Conservation (phyloP, 2,888 invertebrate species). For the Rhagonycha fulva region DNA sequence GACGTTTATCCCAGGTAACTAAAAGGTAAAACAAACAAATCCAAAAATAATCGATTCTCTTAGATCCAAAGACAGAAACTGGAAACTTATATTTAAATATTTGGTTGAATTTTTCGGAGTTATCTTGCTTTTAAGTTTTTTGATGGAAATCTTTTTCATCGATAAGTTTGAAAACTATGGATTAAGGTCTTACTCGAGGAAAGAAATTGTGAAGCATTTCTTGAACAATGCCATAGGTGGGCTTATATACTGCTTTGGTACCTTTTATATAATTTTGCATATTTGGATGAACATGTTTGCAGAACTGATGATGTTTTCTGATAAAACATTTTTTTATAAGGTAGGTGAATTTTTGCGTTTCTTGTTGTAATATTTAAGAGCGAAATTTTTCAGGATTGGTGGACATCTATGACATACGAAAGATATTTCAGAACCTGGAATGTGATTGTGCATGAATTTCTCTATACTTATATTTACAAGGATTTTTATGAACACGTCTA, state of each 20-base stretch:
- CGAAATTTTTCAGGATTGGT: slow-evolving; percentile 77
- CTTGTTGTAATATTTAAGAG: background rate
- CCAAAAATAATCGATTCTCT: slow-evolving; percentile 35
- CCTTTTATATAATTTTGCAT: slow-evolving; percentile 85
- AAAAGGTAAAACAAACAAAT: background rate
- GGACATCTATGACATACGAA: slow-evolving; percentile 85
- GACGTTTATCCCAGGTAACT: slow-evolving; percentile 81
- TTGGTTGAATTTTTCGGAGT: slow-evolving; percentile 76
- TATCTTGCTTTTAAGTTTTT: slow-evolving; percentile 79
- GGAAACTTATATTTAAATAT: slow-evolving; percentile 72
- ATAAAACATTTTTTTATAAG: slow-evolving; percentile 82
- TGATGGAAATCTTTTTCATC: slow-evolving; percentile 74
- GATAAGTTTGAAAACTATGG: slow-evolving; percentile 63
- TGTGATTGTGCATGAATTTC: slow-evolving; percentile 91
- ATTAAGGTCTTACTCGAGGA: slow-evolving; percentile 50
- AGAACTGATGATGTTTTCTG: slow-evolving; percentile 85
- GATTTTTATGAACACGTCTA: slow-evolving; percentile 61
- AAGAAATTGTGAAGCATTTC: slow-evolving; percentile 61
- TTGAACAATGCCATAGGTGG: slow-evolving; percentile 78
- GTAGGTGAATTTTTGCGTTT: slow-evolving; percentile 46
- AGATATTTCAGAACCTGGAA: slow-evolving; percentile 93
- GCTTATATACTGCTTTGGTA: slow-evolving; percentile 58
- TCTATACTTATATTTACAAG: slow-evolving; percentile 86
- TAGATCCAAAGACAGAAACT: slow-evolving; percentile 73
- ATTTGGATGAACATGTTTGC: slow-evolving; percentile 91